phyloP scores from a whole-genome alignment of 2,113 vertebrate genomes.

The Hippopotamus amphibius region DNA sequence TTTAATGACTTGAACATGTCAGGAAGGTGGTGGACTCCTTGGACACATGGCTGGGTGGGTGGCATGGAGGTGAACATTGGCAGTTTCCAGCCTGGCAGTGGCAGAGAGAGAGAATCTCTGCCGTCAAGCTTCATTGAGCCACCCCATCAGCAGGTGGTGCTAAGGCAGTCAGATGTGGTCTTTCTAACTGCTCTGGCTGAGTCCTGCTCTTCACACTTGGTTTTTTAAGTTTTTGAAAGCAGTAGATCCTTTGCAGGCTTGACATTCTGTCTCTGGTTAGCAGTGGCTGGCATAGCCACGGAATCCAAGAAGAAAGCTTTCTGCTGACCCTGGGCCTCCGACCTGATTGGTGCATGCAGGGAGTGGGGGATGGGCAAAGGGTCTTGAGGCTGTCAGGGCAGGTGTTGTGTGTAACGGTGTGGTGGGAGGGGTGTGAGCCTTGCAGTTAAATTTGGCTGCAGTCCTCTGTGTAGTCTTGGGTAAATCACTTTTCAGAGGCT shows the following conservation, averaged over 20 bases:
- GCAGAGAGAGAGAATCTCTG: neutral
- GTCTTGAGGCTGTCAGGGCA: neutral
- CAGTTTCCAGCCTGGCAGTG: neutral
- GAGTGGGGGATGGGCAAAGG: neutral
- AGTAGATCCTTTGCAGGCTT: neutral
- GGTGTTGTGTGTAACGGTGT: neutral
- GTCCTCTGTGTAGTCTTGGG: neutral
- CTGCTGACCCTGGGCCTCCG: neutral
- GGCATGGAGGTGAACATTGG: neutral
- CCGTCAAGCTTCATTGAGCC: neutral
- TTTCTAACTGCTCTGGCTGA: neutral
- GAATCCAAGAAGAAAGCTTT: neutral
- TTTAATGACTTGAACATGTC: neutral
- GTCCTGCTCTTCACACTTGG: neutral
- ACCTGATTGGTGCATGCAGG: neutral
- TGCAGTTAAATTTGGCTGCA: neutral
- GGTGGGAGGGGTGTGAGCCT: neutral
- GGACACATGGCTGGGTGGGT: neutral
- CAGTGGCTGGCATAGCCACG: neutral
- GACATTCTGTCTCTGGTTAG: conserved; percentile 4
- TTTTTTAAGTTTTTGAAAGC: neutral
- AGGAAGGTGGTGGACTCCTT: neutral
- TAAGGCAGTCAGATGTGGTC: neutral
- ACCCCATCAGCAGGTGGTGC: neutral
- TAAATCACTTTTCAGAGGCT: neutral